These are phyloP conservation scores for Mellilla xanthometata DNA, from an alignment of 2,888 invertebrate species.

Conservation along the genomic window DNA sequence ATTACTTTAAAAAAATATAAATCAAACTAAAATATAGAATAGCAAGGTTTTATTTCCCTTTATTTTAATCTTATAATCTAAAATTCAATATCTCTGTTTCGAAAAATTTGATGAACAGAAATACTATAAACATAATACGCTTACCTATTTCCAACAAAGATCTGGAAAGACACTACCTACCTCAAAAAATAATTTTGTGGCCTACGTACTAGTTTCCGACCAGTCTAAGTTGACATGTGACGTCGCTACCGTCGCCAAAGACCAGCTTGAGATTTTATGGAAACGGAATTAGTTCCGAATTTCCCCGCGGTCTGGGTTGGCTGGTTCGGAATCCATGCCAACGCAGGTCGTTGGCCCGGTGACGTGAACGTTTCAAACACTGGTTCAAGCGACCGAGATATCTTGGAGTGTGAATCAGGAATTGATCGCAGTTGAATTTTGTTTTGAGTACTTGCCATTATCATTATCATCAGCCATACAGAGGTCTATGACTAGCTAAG, in stretches of 20 bases:
- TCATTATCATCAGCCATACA: too few species aligned
- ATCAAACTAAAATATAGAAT: too few species aligned
- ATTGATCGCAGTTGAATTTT: not conserved
- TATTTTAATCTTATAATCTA: too few species aligned
- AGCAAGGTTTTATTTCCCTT: too few species aligned
- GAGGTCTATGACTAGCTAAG: too few species aligned
- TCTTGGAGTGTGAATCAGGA: not conserved
- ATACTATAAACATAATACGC: too few species aligned
- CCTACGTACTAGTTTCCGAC: not conserved
- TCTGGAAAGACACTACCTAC: constrained; percentile 1
- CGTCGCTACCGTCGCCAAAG: not conserved
- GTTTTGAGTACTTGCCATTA: too few species aligned
- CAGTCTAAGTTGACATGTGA: not conserved
- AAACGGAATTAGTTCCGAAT: not conserved
- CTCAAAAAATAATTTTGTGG: constrained; percentile 3
- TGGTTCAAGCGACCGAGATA: not conserved
- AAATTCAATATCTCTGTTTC: too few species aligned
- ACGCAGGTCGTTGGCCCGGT: not conserved
- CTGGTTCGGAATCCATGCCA: constrained; percentile 1
- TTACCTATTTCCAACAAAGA: too few species aligned
- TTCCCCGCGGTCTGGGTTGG: not conserved
- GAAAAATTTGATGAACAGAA: too few species aligned
- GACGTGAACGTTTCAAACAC: not conserved
- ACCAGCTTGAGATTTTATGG: not conserved
- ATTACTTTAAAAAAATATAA: too few species aligned